Base-by-base conservation (phyloP, 2,797 vertebrate species). In the Hapalemur alaotrensis region DNA sequence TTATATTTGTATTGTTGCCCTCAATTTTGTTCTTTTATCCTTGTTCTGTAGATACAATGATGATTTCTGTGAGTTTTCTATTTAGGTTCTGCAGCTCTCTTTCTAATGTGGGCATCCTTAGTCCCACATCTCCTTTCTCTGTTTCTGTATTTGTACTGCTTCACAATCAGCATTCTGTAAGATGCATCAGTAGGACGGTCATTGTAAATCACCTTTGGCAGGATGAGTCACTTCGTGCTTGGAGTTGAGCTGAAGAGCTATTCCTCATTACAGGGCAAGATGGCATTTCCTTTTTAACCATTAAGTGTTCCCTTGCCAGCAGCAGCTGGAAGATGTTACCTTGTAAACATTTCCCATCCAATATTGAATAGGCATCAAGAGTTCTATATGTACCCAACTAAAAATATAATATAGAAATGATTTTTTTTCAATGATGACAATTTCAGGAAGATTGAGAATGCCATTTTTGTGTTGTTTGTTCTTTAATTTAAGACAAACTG, bases 401-500 rank as follows among this genome's bases (percentile, higher is more conserved):
- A 75, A 79, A 30, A 69, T 54, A 46, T 61, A 38, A 69, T 25
- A 9, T 4, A 59, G 41, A 95, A 95, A 84, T 54, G 50, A 25
- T 41, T 35, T 41, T n/a, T 65, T 57, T 91, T 93, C 61, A n/a
- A 54, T 48, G 35, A 67, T 10, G 30, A 46, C 28, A 70, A 25
- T 65, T 92, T 72, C 22, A 22, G 63, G 32, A 94, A 93, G 63
- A 75, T 43, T 28, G 46, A 92, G 38, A 69, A 70, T 67, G 35
- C 22, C 78, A 8, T 57, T 79, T 89, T 95, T 54, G 28, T 41
- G 41, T 46, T 93, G 43, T 69, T 89, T 48, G 48, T 75, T 65
- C 70, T 84, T 72, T 67, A 85, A 95, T 84, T 72, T 67, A 85
- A 95, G 90, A 69, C 28, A 89, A 84, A 91, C 30, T 89, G 72